These are phyloP conservation scores for Thaleichthys pacificus DNA, from an alignment of 2,797 vertebrate genomes.

Conservation along the genomic window DNA sequence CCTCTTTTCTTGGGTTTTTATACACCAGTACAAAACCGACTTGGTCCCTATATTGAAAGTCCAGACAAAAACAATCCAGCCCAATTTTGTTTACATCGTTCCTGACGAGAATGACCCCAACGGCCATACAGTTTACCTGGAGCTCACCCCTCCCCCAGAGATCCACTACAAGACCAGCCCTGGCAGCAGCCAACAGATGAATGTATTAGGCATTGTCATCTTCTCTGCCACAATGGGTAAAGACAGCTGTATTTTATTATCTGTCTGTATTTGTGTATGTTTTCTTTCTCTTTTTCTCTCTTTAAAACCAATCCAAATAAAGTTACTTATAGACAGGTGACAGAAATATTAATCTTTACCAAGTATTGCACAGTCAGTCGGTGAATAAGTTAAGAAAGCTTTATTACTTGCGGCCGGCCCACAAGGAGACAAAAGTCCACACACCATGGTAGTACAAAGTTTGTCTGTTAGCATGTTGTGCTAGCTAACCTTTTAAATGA, in stretches of 20 bases:
- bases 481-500: too few species aligned
- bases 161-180: slow-evolving; percentile 80
- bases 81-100: slow-evolving; percentile 82
- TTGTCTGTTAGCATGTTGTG: too few species aligned
- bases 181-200: slow-evolving; percentile 87
- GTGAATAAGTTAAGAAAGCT: too few species aligned
- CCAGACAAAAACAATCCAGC: slow-evolving; percentile 51
- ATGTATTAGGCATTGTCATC: slow-evolving; percentile 88
- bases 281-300: not conserved
- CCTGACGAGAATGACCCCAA: slow-evolving; percentile 74
- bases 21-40: slow-evolving; percentile 82
- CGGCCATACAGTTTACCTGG: slow-evolving; percentile 77
- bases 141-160: slow-evolving; percentile 82
- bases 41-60: slow-evolving; percentile 79
- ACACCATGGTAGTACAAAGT: too few species aligned
- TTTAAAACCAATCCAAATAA: not conserved
- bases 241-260: slow-evolving; percentile 7
- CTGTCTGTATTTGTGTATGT: not conserved
- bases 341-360: too few species aligned
- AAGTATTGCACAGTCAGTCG: too few species aligned
- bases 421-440: too few species aligned
- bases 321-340: too few species aligned
- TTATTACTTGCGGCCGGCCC: too few species aligned
- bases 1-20: not conserved
- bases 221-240: slow-evolving; percentile 90